Evolutionary conservation across 2,888 invertebrate genomes (phyloP).

Genomic region (Ligdia adustata): DNA sequence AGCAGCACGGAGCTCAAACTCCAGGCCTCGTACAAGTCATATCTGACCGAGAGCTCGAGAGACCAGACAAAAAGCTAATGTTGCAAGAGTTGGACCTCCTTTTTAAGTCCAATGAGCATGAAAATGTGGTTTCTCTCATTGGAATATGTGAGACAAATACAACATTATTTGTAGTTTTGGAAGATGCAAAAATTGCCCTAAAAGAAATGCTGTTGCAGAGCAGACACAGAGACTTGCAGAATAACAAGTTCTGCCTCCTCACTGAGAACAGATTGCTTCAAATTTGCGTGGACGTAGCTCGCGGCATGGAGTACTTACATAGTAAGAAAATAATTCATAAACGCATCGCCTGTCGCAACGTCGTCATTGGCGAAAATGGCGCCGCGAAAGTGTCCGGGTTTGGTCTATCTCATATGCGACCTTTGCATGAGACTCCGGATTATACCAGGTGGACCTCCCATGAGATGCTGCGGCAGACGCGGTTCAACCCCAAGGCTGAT

Average conservation of each 20-base stretch:
- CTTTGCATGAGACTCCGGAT: slow-evolving; percentile 87
- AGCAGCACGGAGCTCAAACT: slow-evolving; percentile 83
- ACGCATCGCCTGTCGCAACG: slow-evolving; percentile 88
- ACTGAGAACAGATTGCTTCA: slow-evolving; percentile 86
- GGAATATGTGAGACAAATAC: slow-evolving; percentile 92
- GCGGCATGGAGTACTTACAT: slow-evolving; percentile 89
- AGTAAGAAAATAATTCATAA: slow-evolving; percentile 89
- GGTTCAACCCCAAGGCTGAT: slow-evolving; percentile 89
- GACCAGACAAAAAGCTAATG: slow-evolving; percentile 80
- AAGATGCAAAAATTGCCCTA: slow-evolving; percentile 86
- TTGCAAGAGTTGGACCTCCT: slow-evolving; percentile 89
- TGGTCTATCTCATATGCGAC: slow-evolving; percentile 88
- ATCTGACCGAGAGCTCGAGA: slow-evolving; percentile 80
- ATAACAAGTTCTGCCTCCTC: slow-evolving; percentile 83
- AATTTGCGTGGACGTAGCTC: slow-evolving; percentile 86
- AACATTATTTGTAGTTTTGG: slow-evolving; percentile 89
- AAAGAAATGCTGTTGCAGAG: slow-evolving; percentile 88
- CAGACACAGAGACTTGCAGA: slow-evolving; percentile 78
- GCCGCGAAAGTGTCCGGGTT: slow-evolving; percentile 90
- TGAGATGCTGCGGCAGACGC: slow-evolving; percentile 89
- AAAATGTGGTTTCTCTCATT: slow-evolving; percentile 88
- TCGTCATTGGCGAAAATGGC: slow-evolving; percentile 86
- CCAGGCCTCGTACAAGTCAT: slow-evolving; percentile 87
- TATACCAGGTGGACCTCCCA: slow-evolving; percentile 91
- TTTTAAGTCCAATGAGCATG: slow-evolving; percentile 87